These are phyloP conservation scores for Crenichthys baileyi DNA, from an alignment of 2,797 vertebrate species.

Conservation along the genomic window DNA sequence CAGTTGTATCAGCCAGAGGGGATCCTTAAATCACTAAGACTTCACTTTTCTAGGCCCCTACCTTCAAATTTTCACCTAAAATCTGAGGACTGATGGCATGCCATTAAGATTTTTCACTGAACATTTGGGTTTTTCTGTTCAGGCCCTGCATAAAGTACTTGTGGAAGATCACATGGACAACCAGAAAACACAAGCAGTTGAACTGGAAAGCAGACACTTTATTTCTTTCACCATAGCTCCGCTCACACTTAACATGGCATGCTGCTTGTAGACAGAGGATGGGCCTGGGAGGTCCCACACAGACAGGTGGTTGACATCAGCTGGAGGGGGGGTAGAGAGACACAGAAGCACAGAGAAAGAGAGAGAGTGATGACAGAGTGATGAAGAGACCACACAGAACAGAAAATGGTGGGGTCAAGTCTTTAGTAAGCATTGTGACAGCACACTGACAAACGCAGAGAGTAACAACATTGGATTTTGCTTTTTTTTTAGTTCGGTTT, in stretches of 20 bases:
- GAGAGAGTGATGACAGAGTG: constrained; percentile 59
- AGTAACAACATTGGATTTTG: constrained; percentile 25
- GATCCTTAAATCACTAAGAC: constrained; percentile 7
- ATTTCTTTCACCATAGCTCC: constrained; percentile 64
- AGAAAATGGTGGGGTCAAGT: constrained; percentile 62
- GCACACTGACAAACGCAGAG: constrained; percentile 34
- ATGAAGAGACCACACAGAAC: constrained; percentile 75
- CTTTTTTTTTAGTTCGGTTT: constrained; percentile 16
- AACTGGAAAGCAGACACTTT: constrained; percentile 46
- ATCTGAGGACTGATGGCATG: constrained; percentile 16
- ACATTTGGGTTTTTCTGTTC: constrained; percentile 3
- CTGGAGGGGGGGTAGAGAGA: constrained; percentile 18
- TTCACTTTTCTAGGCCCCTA: constrained; percentile 12
- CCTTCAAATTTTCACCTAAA: constrained; percentile 19
- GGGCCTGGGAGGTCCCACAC: constrained; percentile 76
- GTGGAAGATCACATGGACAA: constrained; percentile 30
- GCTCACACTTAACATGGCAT: constrained; percentile 63
- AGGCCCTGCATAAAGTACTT: constrained; percentile 17
- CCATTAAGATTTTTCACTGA: constrained; percentile 17
- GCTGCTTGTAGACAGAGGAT: constrained; percentile 75
- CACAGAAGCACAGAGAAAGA: constrained; percentile 37
- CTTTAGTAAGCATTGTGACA: constrained; percentile 47
- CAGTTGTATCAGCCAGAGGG: constrained; percentile 24
- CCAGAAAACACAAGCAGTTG: constrained; percentile 28
- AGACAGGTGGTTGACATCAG: constrained; percentile 81